Conservation (phyloP, 2,888 invertebrate species). For the Papilio gigon region DNA sequence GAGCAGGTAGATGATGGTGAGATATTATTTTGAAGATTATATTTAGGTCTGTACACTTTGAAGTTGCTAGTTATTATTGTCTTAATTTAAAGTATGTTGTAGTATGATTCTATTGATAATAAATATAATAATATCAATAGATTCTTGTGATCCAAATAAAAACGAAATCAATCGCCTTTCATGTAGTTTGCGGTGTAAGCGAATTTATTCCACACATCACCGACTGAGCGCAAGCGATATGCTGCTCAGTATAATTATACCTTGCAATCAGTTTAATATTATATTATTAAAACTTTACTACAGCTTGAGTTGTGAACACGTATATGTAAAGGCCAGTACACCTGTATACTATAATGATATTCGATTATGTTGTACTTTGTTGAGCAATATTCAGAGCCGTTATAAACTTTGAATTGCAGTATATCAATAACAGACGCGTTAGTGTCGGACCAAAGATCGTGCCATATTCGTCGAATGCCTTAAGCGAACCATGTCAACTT, state of each 20-base stretch:
- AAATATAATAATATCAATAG: not conserved
- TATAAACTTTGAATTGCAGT: slow-evolving; percentile 19
- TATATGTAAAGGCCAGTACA: not conserved
- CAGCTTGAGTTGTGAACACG: not conserved
- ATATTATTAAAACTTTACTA: not conserved
- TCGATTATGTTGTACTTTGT: too few relatives aligned
- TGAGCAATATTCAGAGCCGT: not conserved
- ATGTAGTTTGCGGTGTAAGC: not conserved
- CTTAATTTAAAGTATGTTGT: not conserved
- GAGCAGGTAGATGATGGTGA: too few relatives aligned
- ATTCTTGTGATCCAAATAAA: slow-evolving; percentile 5
- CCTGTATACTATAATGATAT: too few relatives aligned
- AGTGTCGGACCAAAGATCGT: slow-evolving; percentile 41
- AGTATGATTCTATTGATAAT: not conserved
- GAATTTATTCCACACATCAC: not conserved
- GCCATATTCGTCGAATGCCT: slow-evolving; percentile 47
- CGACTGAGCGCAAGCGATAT: slow-evolving; percentile 1
- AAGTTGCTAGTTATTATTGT: too few relatives aligned
- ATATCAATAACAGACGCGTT: slow-evolving; percentile 41
- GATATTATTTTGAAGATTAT: too few relatives aligned
- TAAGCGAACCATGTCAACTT: slow-evolving; percentile 49
- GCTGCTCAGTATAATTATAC: not conserved
- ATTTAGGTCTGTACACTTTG: too few relatives aligned
- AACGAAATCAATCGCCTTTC: not conserved
- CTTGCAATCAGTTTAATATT: slow-evolving; percentile 12